Base-by-base conservation (phyloP, 1,140 invertebrate genomes). In the Drosophila suzukii region DNA sequence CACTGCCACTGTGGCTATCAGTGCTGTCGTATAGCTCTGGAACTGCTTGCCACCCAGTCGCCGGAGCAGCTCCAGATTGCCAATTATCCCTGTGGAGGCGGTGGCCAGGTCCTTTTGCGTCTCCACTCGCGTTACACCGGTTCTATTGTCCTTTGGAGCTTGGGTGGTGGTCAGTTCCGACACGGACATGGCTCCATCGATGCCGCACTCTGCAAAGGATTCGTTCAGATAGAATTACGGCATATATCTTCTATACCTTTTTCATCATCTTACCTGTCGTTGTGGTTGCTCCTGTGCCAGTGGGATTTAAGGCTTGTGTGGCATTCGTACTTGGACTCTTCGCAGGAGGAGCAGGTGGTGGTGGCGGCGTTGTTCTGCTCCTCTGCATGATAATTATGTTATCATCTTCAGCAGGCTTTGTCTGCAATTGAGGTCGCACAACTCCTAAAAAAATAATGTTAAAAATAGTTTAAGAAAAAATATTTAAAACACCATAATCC, bases 1-100 rank as follows among this genome's bases (percentile, higher is more conserved):
- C 3, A 99, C 96, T 0, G 97, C 97, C 57, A 99, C 97, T 0
- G 97, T 98, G 4, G 98, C 96, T n/a, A 96, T 97, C 1, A 98
- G 93, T 0, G 97, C 97, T 0, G 97, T 97, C 0, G 97, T 97
- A 92, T 98, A 98, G 36, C 96, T 97, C 79, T 97, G 96, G 80
- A 96, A 96, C 82, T 97, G 96, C 70, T 95, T 96, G 8, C 95
- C 96, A 3, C 96, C 95, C 4, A 97, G 92, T 46, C 96, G 96
- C 20, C 95, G 94, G 4, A 97, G 92, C 0, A 91, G 75, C 73
- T 91, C 90, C 54, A 91, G 63, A 59, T 91, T 92, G 34, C 91
- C 92, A 53, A 92, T 91, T 15, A 91, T 75, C 3, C 90, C 90
- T 0, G 90, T 91, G 1, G 90, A 91, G 0, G 90, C 90, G 8